These are phyloP conservation scores for Eugnorisma glareosa DNA, from an alignment of 2,888 invertebrate species.

Conservation along the genomic window DNA sequence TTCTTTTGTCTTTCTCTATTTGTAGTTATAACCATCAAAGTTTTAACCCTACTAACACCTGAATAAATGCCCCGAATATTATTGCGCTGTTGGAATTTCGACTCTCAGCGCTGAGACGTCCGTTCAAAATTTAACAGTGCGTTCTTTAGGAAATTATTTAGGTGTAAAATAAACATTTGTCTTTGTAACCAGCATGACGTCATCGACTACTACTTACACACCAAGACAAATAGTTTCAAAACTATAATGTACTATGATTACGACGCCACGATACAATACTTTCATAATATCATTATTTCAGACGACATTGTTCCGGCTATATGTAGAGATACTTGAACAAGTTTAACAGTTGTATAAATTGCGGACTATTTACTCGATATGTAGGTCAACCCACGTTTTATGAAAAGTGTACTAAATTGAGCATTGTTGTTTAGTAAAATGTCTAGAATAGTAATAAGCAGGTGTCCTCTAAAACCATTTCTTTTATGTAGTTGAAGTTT, in stretches of 20 bases:
- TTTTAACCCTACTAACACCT: not conserved
- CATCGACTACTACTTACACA: slow-evolving; percentile 3
- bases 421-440: slow-evolving; percentile 32
- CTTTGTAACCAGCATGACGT: not conserved
- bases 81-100: not conserved
- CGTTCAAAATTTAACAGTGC: not conserved
- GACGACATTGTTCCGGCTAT: slow-evolving; percentile 50
- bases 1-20: not conserved
- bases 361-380: slow-evolving; percentile 39
- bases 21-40: not conserved
- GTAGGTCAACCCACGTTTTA: slow-evolving; percentile 44
- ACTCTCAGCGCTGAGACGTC: no score
- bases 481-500: not conserved
- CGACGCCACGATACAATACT: slow-evolving; percentile 31
- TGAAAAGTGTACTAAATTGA: slow-evolving; percentile 44
- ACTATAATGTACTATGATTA: slow-evolving; percentile 24
- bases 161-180: not conserved
- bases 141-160: not conserved
- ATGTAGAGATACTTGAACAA: slow-evolving; percentile 47
- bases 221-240: slow-evolving; percentile 51
- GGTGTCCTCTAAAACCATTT: slow-evolving; percentile 5
- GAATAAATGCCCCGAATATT: not conserved
- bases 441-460: not conserved
- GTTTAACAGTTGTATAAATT: slow-evolving; percentile 54
- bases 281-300: slow-evolving; percentile 57